Base-by-base conservation (phyloP, 2,113 vertebrate species). In the Labrus mixtus region DNA sequence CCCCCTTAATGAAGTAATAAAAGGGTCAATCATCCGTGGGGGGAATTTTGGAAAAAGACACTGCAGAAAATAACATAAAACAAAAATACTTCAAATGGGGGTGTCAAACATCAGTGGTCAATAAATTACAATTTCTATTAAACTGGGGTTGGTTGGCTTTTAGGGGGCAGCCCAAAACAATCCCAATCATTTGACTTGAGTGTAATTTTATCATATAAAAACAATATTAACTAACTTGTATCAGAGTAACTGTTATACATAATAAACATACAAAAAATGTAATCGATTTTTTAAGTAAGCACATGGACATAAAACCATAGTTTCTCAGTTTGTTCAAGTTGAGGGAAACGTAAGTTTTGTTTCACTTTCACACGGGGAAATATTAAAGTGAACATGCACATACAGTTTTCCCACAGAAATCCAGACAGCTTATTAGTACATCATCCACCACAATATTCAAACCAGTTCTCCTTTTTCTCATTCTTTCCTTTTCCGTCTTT, bases 401-500 rank as follows among this genome's bases (percentile, higher is more conserved):
- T 10, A 29, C 36, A 3, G 23, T 53, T 46, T 74, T 73, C 78
- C 60, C 65, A 84, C 78, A 75, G 63, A 60, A 33, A 4, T 23
- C 53, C 33, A 80, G 46, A 59, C 67, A 20, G 61, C 71, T 51
- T 73, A 41, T 61, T 64, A 54, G 55, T 17, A 11, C 39, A 16
- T 48, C 72, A 83, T 11, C 45, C 48, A 51, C 58, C 41, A 0
- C 41, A 72, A 36, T 13, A 70, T 66, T 68, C 61, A 41, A 65
- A 57, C 6, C 20, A 13, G 60, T 75, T 58, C 64, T 72, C 57
- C 46, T 77, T 61, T 61, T 62, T 67, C 70, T 67, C 68, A 78
- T 71, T 72, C 48, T 71, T 74, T 79, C 65, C 51, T 33, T 48
- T 70, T 65, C 61, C 16, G 29, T 54, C 54, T 74, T 53, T 72